Conservation (phyloP, 2,113 vertebrate genomes). For the Cinclus cinclus region DNA sequence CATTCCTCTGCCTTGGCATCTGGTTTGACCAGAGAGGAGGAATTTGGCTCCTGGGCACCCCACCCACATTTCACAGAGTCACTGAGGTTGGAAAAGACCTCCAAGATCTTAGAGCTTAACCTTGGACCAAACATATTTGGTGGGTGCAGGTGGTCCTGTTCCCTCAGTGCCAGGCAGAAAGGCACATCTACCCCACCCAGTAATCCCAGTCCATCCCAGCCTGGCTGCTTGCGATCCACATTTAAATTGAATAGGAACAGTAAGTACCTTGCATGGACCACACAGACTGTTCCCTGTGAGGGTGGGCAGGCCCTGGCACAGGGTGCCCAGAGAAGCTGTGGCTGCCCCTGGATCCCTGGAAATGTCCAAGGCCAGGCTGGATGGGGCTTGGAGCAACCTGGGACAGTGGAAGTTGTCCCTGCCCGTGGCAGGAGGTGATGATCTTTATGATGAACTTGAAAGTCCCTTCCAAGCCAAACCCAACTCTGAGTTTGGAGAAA, state of each 20-base stretch:
- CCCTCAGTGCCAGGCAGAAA: rapidly evolving
- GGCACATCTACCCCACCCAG: not conserved
- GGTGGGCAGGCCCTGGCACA: not conserved
- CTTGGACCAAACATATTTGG: not conserved
- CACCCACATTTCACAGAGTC: not conserved
- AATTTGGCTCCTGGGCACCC: not conserved
- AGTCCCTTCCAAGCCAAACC: not conserved
- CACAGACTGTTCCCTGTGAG: not conserved
- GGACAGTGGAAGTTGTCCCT: rapidly evolving
- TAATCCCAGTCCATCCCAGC: not conserved
- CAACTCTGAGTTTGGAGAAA: not conserved
- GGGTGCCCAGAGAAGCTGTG: not conserved
- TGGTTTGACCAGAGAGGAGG: not conserved
- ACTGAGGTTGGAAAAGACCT: not conserved
- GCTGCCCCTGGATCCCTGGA: not conserved
- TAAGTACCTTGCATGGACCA: not conserved
- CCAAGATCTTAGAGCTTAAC: not conserved
- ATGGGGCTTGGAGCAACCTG: rapidly evolving
- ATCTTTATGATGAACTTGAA: not conserved
- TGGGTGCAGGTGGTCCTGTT: rapidly evolving
- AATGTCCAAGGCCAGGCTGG: rapidly evolving
- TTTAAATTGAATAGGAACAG: not conserved
- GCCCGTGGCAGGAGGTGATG: not conserved
- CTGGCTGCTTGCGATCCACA: not conserved
- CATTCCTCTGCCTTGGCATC: not conserved